A percentile compares a stretch with the other conserved stretches of the same genome.
Conservation (phyloP, 2,888 invertebrate species). For the Harpalus rubripes region DNA sequence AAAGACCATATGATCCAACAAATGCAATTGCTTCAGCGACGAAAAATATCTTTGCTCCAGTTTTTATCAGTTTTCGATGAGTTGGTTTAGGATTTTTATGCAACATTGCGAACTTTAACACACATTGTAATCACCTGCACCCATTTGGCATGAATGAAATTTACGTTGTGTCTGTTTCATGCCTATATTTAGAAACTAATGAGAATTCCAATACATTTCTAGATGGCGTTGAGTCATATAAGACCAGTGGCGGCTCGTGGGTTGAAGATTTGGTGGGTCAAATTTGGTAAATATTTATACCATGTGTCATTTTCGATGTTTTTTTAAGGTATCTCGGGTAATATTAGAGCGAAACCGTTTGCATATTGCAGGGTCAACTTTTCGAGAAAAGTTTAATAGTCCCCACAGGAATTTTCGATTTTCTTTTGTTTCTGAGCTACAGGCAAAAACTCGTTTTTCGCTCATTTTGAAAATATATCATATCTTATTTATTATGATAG, state of each 20-base stretch:
- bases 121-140: neutral
- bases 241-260: too few species aligned
- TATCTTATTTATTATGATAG: too few species aligned
- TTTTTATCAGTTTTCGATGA: constrained; percentile 79
- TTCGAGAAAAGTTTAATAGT: too few species aligned
- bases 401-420: too few species aligned
- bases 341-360: too few species aligned
- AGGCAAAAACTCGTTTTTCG: too few species aligned
- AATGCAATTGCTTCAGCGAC: constrained; percentile 81
- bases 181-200: constrained; percentile 56
- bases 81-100: constrained; percentile 82
- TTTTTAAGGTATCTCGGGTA: too few species aligned
- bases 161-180: constrained; percentile 26
- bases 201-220: neutral
- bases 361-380: too few species aligned
- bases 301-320: too few species aligned
- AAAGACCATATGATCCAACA: constrained; percentile 82
- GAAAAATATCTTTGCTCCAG: constrained; percentile 80
- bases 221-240: constrained; percentile 9
- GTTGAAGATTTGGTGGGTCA: too few species aligned
- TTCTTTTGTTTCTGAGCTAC: neutral
- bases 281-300: too few species aligned
- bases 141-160: neutral
- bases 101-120: constrained; percentile 80
- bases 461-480: too few species aligned